Percentiles rank a stretch among this genome's conserved stretches.
Evolutionary conservation across 2,113 vertebrate genomes (phyloP).

Genomic region (Lampris incognitus): DNA sequence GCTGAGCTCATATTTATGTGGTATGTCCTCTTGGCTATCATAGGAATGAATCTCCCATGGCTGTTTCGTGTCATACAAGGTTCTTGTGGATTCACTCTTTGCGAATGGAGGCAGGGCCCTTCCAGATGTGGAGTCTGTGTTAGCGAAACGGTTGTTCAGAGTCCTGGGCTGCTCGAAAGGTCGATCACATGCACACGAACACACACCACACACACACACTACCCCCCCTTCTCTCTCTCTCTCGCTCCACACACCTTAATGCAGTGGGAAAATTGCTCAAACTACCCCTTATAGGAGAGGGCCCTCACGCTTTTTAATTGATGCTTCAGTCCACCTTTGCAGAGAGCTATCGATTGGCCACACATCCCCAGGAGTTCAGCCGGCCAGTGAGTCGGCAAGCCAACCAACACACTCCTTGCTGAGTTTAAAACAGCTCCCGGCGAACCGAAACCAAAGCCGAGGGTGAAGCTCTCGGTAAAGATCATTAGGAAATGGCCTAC

Average conservation of each 20-base stretch:
- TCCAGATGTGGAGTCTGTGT: constrained; percentile 49
- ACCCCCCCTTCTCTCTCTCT: background rate
- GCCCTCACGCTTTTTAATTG: constrained; percentile 74
- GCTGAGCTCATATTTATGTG: constrained; percentile 6
- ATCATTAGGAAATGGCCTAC: constrained; percentile 65
- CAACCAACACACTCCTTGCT: constrained; percentile 27
- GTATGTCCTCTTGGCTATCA: constrained; percentile 20
- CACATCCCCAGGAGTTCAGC: constrained; percentile 56
- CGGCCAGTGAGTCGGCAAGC: constrained; percentile 30
- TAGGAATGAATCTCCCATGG: constrained; percentile 28
- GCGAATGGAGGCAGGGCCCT: constrained; percentile 30
- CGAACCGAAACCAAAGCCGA: constrained; percentile 50
- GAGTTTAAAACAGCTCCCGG: constrained; percentile 58
- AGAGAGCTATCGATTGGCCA: constrained; percentile 75
- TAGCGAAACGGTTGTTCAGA: constrained; percentile 56
- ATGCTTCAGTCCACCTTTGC: constrained; percentile 75
- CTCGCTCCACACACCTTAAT: constrained; percentile 37
- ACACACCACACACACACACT: constrained; percentile 22
- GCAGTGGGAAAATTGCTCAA: constrained; percentile 65
- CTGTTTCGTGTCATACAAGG: constrained; percentile 29
- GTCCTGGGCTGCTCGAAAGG: background rate
- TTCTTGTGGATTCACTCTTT: constrained; percentile 28
- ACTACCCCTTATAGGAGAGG: constrained; percentile 42
- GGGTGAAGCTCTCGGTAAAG: constrained; percentile 3
- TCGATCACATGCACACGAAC: constrained; percentile 39